phyloP scores from a whole-genome alignment of 2,888 invertebrate species.

The Julus scandinavius region DNA sequence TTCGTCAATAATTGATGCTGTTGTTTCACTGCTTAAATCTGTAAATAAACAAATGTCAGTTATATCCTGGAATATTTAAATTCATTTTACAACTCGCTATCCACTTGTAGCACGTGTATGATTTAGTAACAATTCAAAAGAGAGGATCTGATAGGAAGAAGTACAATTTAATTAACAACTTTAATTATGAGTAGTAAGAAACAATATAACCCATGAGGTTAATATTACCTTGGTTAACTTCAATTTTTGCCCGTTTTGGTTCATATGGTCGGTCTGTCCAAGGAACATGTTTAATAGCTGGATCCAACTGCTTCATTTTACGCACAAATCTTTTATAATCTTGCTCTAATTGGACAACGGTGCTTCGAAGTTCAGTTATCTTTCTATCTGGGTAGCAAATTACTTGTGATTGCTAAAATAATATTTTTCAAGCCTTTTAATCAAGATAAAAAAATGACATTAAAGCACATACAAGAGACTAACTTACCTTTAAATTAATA shows the following conservation, averaged over 20 bases:
- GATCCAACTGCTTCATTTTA: slow-evolving; percentile 62
- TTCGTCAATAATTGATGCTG: not conserved
- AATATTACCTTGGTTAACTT: slow-evolving; percentile 35
- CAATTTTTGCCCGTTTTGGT: slow-evolving; percentile 55
- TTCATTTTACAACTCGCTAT: too few relatives aligned
- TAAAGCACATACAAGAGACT: not conserved
- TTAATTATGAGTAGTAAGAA: too few relatives aligned
- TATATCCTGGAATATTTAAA: too few relatives aligned
- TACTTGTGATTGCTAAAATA: slow-evolving; percentile 64
- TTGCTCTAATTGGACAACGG: slow-evolving; percentile 61
- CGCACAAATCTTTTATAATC: slow-evolving; percentile 64
- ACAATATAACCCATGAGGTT: too few relatives aligned
- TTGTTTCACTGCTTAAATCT: not conserved
- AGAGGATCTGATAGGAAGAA: too few relatives aligned
- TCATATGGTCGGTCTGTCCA: slow-evolving; percentile 64
- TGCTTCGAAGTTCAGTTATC: slow-evolving; percentile 62
- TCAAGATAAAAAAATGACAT: not conserved
- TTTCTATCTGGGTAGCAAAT: slow-evolving; percentile 64
- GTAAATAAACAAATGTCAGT: not conserved
- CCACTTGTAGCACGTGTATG: too few relatives aligned
- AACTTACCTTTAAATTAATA: slow-evolving; percentile 63
- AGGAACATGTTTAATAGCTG: slow-evolving; percentile 61
- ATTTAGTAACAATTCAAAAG: too few relatives aligned
- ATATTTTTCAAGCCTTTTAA: slow-evolving; percentile 30
- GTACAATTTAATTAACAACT: too few relatives aligned